phyloP scores from a whole-genome alignment of 92 coral and sea anemone genomes.

The Epizoanthus stellaris region DNA sequence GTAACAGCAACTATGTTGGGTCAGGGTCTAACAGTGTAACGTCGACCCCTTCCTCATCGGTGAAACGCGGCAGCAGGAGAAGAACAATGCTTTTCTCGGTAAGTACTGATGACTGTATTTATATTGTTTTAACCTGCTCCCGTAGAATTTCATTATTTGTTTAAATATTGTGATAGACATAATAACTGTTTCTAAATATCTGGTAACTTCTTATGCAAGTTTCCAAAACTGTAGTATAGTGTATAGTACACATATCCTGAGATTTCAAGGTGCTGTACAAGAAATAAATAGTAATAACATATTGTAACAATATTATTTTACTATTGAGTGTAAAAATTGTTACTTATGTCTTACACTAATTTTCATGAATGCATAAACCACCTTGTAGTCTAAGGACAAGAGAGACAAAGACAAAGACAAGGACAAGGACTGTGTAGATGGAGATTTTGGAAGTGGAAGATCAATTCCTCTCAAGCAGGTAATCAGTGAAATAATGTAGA shows the following conservation, averaged over 20 bases:
- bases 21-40: conserved; percentile 82
- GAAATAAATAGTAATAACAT: too few species aligned
- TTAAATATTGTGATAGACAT: too few species aligned
- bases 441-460: conserved; percentile 96
- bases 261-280: too few species aligned
- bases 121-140: too few species aligned
- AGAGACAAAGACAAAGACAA: conserved; percentile 93
- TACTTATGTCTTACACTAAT: background rate
- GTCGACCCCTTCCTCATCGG: conserved; percentile 90
- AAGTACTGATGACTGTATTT: conserved; percentile 25
- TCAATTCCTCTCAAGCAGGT: conserved; percentile 97
- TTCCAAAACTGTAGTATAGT: too few species aligned
- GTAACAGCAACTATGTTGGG: conserved; percentile 44
- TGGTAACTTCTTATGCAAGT: too few species aligned
- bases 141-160: too few species aligned
- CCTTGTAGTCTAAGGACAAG: conserved; percentile 6
- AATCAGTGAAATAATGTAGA: background rate
- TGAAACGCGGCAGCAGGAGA: conserved; percentile 81
- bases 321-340: background rate
- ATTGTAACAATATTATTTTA: too few species aligned
- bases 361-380: background rate
- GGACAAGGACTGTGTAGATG: conserved; percentile 85
- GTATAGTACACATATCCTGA: too few species aligned
- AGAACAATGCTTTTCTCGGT: conserved; percentile 91
- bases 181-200: too few species aligned